Percentiles rank a stretch among this genome's conserved stretches.
Conservation (phyloP, 2,888 invertebrate genomes). For the Sphaerophoria rueppellii region DNA sequence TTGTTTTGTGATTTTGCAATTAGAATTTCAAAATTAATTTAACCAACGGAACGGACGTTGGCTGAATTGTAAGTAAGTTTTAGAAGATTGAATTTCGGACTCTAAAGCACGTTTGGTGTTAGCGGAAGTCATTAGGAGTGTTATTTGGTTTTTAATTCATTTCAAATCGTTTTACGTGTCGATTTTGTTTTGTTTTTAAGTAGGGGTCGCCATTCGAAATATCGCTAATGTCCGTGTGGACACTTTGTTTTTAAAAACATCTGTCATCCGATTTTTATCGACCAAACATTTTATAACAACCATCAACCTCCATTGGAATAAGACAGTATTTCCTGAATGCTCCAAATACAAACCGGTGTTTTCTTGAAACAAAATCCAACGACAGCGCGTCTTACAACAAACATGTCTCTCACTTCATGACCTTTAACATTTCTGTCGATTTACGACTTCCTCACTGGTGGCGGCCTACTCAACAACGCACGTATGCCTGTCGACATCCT, state of each 20-base stretch:
- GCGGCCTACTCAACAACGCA: background rate
- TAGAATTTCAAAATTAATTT: conserved; percentile 69
- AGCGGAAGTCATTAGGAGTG: conserved; percentile 24
- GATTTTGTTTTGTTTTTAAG: background rate
- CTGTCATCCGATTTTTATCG: no score
- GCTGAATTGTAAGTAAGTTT: conserved; percentile 58
- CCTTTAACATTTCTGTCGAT: conserved; percentile 38
- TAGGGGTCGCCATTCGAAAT: no score
- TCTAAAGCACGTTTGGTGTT: conserved; percentile 38
- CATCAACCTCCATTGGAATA: no score
- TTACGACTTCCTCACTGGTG: conserved; percentile 58
- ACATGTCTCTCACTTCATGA: conserved; percentile 44
- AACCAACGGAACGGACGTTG: conserved; percentile 56
- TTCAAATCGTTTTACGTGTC: conserved; percentile 22
- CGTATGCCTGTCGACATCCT: conserved; percentile 37
- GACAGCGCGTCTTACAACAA: conserved; percentile 13
- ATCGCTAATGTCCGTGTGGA: no score
- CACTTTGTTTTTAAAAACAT: no score
- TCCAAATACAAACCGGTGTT: background rate
- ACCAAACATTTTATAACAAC: no score
- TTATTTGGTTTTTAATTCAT: conserved; percentile 13
- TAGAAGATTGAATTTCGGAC: background rate
- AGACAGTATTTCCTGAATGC: background rate
- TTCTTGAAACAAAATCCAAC: no score
- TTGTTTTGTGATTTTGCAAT: conserved; percentile 45